phyloP scores from a whole-genome alignment of 1,140 invertebrate species.

The Lepeophtheirus salmonis region DNA sequence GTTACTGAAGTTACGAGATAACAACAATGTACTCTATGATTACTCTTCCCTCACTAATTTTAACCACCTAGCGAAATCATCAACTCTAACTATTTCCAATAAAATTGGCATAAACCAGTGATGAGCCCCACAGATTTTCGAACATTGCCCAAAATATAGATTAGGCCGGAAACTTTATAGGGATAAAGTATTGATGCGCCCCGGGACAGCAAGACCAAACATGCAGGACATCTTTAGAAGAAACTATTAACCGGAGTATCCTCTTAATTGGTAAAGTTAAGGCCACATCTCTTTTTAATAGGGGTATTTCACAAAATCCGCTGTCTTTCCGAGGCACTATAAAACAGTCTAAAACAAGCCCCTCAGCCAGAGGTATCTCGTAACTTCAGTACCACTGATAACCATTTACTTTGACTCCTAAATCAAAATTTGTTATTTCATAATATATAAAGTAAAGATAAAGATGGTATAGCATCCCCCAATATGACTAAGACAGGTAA shows the following conservation, averaged over 20 bases:
- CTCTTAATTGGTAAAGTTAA: neutral
- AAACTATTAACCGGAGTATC: neutral
- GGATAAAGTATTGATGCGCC: neutral
- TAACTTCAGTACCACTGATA: too few species aligned
- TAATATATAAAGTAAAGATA: neutral
- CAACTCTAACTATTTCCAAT: neutral
- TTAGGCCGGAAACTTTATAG: neutral
- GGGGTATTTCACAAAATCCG: neutral
- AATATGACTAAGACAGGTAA: neutral
- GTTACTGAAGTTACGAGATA: too few species aligned
- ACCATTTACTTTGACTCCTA: too few species aligned
- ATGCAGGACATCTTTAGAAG: neutral
- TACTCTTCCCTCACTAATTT: neutral
- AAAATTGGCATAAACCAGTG: neutral
- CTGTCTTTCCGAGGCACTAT: neutral
- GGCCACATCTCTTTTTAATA: neutral
- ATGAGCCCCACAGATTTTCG: too few species aligned
- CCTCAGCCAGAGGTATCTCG: neutral
- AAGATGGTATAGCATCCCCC: neutral
- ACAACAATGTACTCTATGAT: neutral
- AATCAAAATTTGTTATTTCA: neutral
- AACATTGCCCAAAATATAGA: neutral
- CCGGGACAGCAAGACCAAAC: neutral
- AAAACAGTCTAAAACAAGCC: neutral
- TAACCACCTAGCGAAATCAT: neutral